Evolutionary conservation across 1,140 invertebrate species (phyloP), one percentile per base, ranked within the genome.

Genomic region (Tetragnatha versicolor): DNA sequence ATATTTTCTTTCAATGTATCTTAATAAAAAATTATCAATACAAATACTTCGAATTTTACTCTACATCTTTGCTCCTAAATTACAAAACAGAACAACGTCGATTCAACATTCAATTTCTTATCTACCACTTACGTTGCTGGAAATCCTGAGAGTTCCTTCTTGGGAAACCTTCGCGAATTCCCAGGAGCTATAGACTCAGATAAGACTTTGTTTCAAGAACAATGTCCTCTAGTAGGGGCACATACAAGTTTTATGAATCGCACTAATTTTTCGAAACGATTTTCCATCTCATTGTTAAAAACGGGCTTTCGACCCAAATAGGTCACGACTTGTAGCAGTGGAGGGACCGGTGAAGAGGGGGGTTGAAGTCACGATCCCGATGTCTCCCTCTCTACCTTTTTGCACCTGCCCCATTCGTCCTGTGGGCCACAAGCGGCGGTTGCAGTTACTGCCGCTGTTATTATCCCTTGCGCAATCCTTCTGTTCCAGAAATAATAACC

Each of bases 351-450:
- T 22, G 33, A 20, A 58, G 35, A 39, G 55, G 35, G 33, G 75
- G 6, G 20, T 29, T 1, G 29, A 25, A 60, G 63, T 79, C 76
- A 79, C 76, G 76, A 79, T 79, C 69, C 20, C 35, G 45, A 14
- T 61, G 49, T 68, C 20, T 29, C 9, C 14, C 25, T 35, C 55
- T 60, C 42, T 53, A 39, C 29, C 61, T 65, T 31, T 51, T 60
- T 79, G 76, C 76, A 79, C 76, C 76, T 79, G 75, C 61, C 60
- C 61, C 33, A 58, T 66, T 68, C 55, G 31, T 79, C 51, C 51
- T 79, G 68, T 45, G 58, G 27, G 76, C 35, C 61, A 53, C 33
- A 73, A 61, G 53, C 22, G 55, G 27, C 47, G 68, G 68, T 33
- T 47, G 12, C 42, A 47, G 20, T 17, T 47, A 12, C 42, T 17